Evolutionary conservation across 2,888 invertebrate genomes (phyloP), one percentile per base, ranked within the genome.

Genomic region (Cenopis cana): DNA sequence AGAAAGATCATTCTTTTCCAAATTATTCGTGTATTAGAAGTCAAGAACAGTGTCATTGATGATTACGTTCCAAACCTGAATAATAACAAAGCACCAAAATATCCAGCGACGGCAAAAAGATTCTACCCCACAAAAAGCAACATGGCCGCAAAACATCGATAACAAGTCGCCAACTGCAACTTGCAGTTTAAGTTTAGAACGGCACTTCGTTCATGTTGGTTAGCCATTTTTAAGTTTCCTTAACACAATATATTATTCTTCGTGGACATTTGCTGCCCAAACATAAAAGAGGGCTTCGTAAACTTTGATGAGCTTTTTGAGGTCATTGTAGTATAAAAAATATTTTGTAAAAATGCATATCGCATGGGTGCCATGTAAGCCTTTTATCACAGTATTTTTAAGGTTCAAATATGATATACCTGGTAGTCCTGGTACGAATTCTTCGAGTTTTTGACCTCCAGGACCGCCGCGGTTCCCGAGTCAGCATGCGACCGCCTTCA

Each of bases 391-490:
- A 24, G 4, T 24, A 24, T 24, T 24, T 24, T 24, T 24, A 24
- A 24, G 24, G 24, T 4, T 24, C 4, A 24, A 24, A 24, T n/a
- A n/a, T n/a, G n/a, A n/a, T n/a, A n/a, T n/a, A n/a, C 33, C 0
- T 33, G 33, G 0, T 33, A 8, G 3, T 33, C 5, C 33, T 5
- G 1, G 33, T 33, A 33, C 2, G 5, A 33, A 33, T 33, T 5
- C 33, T 33, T 8, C 8, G 6, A 33, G 6, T 41, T 1, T n/a
- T 46, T 41, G 17, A 17, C 33, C 83, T 85, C 0, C 77, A 93
- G 90, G 97, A 97, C 81, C 94, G 97, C 62, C 95, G 97, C 10
- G 97, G 97, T 54, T 97, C 97, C 14, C 94, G 96, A 38, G 95
- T 96, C 71, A 97, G 97, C 83, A 95, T 96, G 81, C 94, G 97